Percentiles rank a stretch among this genome's conserved stretches.
These are phyloP conservation scores for Saccopteryx bilineata DNA, from an alignment of 2,113 vertebrate species.

Conservation along the genomic window DNA sequence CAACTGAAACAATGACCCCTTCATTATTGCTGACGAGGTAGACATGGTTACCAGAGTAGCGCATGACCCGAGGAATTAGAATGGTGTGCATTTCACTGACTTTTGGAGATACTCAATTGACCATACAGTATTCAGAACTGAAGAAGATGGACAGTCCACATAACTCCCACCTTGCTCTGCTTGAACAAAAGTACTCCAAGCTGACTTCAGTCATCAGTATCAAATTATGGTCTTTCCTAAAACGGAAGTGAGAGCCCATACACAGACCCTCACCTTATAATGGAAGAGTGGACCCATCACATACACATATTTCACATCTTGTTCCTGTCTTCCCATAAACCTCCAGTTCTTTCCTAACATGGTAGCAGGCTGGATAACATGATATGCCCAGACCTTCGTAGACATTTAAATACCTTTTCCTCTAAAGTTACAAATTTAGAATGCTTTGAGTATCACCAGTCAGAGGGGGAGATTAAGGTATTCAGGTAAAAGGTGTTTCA, in stretches of 20 bases:
- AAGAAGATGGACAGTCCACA: background rate
- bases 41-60: background rate
- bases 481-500: background rate
- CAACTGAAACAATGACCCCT: background rate
- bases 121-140: background rate
- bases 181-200: background rate
- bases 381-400: background rate
- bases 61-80: background rate
- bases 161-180: background rate
- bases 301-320: background rate
- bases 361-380: no score
- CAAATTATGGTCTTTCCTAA: background rate
- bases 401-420: background rate
- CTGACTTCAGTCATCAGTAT: background rate
- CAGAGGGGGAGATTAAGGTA: background rate
- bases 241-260: background rate
- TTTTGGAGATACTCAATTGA: background rate
- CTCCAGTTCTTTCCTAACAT: background rate
- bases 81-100: background rate
- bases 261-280: background rate
- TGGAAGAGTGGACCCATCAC: background rate
- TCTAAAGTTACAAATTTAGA: background rate
- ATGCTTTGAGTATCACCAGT: background rate
- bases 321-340: background rate
- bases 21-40: background rate